Conservation (phyloP, 2,888 invertebrate genomes). For the Cantharis lateralis region DNA sequence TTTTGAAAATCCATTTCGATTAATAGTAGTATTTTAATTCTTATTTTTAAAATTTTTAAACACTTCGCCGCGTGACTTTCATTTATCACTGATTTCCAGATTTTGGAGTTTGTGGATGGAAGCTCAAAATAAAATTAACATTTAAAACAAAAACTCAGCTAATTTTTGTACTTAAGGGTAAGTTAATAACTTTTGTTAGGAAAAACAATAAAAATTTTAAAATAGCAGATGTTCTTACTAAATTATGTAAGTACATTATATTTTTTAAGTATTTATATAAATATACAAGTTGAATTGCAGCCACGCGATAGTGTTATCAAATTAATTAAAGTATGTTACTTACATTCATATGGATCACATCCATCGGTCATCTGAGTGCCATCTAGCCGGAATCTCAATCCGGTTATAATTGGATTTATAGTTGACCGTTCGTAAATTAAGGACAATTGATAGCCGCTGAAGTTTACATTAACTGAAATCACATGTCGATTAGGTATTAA, state of each 20-base stretch:
- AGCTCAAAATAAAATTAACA: too few relatives aligned
- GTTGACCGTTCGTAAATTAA: conserved; percentile 32
- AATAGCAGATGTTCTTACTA: too few relatives aligned
- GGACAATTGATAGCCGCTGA: conserved; percentile 25
- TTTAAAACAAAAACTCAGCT: too few relatives aligned
- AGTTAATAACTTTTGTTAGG: too few relatives aligned
- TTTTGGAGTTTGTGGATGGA: too few relatives aligned
- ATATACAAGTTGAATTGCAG: background rate
- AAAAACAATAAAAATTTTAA: background rate
- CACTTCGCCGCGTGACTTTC: too few relatives aligned
- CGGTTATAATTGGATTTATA: conserved; percentile 16
- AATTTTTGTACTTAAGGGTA: background rate
- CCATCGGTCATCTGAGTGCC: conserved; percentile 32
- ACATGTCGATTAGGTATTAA: conserved; percentile 3
- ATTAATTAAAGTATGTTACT: conserved; percentile 6
- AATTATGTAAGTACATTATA: background rate
- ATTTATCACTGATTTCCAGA: too few relatives aligned
- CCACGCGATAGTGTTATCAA: background rate
- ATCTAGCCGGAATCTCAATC: conserved; percentile 32
- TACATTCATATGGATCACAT: conserved; percentile 27
- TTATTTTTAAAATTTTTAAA: too few relatives aligned
- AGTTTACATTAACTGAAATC: conserved; percentile 33
- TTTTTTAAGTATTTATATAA: background rate
- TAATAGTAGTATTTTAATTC: too few relatives aligned
- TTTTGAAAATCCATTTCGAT: too few relatives aligned